Evolutionary conservation across 2,113 vertebrate species (phyloP).

Genomic region (Sceloporus tristichus): DNA sequence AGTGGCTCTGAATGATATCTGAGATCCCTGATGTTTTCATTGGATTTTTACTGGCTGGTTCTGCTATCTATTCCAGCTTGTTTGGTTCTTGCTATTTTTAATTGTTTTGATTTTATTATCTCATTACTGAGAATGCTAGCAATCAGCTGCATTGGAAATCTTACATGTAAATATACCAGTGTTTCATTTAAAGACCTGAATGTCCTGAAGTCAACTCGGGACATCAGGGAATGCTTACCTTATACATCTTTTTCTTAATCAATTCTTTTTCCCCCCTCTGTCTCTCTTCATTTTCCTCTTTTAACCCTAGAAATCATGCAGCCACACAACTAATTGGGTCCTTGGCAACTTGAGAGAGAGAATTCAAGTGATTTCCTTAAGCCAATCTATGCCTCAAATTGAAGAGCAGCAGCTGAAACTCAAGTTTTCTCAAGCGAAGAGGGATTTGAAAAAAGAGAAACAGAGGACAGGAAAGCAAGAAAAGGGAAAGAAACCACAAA

Average conservation of each 20-base stretch:
- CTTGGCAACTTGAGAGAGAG: background rate
- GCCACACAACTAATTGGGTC: background rate
- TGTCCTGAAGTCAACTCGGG: background rate
- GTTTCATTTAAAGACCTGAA: background rate
- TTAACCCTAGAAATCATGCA: conserved; percentile 12
- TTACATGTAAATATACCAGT: conserved; percentile 4
- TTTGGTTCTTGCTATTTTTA: background rate
- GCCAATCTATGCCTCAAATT: conserved; percentile 10
- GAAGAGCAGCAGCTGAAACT: conserved; percentile 17
- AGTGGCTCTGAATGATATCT: background rate
- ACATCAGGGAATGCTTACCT: background rate
- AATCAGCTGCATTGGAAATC: background rate
- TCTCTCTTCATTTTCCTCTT: conserved; percentile 6
- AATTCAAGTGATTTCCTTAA: background rate
- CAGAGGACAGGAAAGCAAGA: background rate
- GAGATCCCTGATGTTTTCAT: background rate
- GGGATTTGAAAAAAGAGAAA: background rate
- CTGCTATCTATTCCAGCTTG: background rate
- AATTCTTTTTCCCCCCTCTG: background rate
- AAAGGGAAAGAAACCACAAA: background rate
- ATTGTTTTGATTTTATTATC: background rate
- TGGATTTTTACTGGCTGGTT: background rate
- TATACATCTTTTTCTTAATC: background rate
- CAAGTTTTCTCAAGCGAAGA: background rate
- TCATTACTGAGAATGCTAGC: background rate